These are phyloP conservation scores for Cheilosia grossa DNA, from an alignment of 2,888 invertebrate genomes.

Conservation along the genomic window DNA sequence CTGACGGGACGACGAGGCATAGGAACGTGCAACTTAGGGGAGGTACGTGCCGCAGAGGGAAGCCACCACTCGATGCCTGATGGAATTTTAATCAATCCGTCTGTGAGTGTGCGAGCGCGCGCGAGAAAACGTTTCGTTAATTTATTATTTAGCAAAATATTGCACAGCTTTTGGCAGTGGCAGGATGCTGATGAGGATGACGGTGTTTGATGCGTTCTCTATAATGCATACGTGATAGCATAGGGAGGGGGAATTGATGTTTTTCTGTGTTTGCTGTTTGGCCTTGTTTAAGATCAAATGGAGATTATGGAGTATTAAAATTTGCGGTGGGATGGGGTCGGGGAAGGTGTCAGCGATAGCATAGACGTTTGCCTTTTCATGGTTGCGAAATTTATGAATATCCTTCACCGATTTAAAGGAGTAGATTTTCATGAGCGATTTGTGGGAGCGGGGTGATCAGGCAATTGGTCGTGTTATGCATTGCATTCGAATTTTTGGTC, in stretches of 20 bases:
- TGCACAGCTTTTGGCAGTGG: constrained; percentile 40
- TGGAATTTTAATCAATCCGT: constrained; percentile 74
- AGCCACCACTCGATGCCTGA: constrained; percentile 62
- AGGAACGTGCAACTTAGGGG: constrained; percentile 59
- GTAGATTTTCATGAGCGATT: constrained; percentile 5
- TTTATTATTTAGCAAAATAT: constrained; percentile 74
- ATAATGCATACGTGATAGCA: constrained; percentile 20
- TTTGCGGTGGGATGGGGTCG: background rate
- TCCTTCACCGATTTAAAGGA: constrained; percentile 28
- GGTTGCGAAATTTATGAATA: constrained; percentile 33
- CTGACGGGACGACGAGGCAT: constrained; percentile 57
- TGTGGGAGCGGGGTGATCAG: background rate
- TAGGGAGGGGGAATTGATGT: constrained; percentile 42
- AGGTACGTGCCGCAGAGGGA: background rate
- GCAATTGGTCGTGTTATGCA: background rate
- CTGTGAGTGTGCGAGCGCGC: constrained; percentile 53
- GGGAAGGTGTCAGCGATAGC: background rate
- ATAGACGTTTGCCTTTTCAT: constrained; percentile 11
- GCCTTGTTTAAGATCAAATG: constrained; percentile 67
- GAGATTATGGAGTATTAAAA: constrained; percentile 23
- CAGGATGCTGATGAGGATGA: constrained; percentile 2
- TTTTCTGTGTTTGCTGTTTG: constrained; percentile 50
- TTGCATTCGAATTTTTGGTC: background rate
- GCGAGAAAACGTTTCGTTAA: constrained; percentile 71
- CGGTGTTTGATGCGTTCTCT: constrained; percentile 50